phyloP scores from a whole-genome alignment of 2,888 invertebrate genomes.

The Brenthis daphne region DNA sequence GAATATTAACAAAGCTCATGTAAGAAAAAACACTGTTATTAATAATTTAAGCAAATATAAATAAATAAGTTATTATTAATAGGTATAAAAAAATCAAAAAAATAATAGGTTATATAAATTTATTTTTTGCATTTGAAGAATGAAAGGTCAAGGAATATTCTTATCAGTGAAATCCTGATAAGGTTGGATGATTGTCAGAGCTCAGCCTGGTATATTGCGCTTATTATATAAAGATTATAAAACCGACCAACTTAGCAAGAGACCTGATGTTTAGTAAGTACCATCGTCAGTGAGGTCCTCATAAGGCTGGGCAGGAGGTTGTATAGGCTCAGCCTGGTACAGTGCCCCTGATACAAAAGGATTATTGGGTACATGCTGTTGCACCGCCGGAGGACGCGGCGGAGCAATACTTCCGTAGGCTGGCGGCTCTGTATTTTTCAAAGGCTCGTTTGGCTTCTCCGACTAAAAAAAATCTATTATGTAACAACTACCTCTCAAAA shows the following conservation, averaged over 20 bases:
- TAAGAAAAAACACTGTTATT: too few relatives aligned
- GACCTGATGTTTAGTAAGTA: conserved; percentile 57
- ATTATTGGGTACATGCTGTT: conserved; percentile 82
- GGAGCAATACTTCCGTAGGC: conserved; percentile 70
- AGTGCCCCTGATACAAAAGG: conserved; percentile 83
- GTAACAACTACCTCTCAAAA: conserved; percentile 16
- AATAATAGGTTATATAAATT: not conserved
- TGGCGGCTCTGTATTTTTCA: conserved; percentile 63
- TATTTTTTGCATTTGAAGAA: too few relatives aligned
- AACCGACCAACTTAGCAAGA: conserved; percentile 2
- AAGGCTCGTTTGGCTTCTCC: conserved; percentile 65
- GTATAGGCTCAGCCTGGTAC: conserved; percentile 84
- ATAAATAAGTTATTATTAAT: too few relatives aligned
- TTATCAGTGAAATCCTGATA: conserved; percentile 4
- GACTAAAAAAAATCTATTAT: conserved; percentile 49
- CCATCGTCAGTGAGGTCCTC: conserved; percentile 68
- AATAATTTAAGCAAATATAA: too few relatives aligned
- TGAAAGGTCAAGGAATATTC: not conserved
- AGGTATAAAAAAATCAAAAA: not conserved
- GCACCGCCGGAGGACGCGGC: conserved; percentile 74
- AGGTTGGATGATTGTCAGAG: conserved; percentile 6
- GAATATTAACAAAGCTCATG: too few relatives aligned
- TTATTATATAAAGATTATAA: conserved; percentile 13
- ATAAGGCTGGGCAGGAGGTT: conserved; percentile 84
- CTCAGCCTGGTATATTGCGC: conserved; percentile 13